Percentiles rank a stretch among this genome's conserved stretches.
These are phyloP conservation scores for Numenius phaeopus DNA, from an alignment of 2,797 vertebrate species.

Conservation along the genomic window DNA sequence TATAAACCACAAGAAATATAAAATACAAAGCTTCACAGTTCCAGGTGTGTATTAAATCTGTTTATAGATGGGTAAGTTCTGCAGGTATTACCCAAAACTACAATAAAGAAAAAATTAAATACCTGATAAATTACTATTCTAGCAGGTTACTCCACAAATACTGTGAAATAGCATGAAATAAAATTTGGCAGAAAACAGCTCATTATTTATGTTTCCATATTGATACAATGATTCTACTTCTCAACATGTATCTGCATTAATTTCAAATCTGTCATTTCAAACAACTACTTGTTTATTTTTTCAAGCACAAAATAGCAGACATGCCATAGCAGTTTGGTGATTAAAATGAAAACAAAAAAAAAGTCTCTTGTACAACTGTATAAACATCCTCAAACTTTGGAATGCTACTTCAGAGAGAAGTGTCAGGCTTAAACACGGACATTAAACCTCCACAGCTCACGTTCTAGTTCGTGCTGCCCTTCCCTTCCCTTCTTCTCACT, in stretches of 20 bases:
- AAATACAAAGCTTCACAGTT: neutral
- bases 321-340: neutral
- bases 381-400: neutral
- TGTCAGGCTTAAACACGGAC: neutral
- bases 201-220: neutral
- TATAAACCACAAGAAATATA: neutral
- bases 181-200: neutral
- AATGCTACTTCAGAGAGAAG: neutral
- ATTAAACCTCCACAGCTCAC: neutral
- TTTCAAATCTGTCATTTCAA: neutral
- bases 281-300: neutral
- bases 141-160: neutral
- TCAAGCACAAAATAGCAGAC: neutral
- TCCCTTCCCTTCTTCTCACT: neutral
- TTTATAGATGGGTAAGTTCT: neutral
- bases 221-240: neutral
- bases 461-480: neutral
- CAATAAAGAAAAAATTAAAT: neutral
- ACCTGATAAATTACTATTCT: neutral
- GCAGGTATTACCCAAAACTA: neutral
- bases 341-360: neutral
- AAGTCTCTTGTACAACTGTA: neutral
- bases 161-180: neutral
- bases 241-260: neutral
- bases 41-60: neutral